phyloP scores from a whole-genome alignment of 23 tunicate genomes.

The Ciona savignyi region DNA sequence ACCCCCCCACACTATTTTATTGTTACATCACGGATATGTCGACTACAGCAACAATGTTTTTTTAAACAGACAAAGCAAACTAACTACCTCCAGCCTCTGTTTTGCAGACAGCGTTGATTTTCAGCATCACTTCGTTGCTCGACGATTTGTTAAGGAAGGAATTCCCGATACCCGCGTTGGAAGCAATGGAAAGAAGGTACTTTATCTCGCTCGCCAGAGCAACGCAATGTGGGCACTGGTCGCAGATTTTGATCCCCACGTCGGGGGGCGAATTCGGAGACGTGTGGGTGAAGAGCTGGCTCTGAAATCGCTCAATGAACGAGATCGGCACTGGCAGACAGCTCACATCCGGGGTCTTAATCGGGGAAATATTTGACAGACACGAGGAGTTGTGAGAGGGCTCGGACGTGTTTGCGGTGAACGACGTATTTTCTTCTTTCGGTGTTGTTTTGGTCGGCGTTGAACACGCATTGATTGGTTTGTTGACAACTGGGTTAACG shows the following conservation, averaged over 20 bases:
- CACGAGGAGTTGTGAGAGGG: too few relatives aligned
- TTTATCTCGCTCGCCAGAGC: conserved; percentile 40
- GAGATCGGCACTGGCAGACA: conserved; percentile 68
- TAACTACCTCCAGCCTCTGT: too few relatives aligned
- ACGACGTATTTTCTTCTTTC: not conserved
- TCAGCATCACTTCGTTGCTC: too few relatives aligned
- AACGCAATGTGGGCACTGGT: conserved; percentile 64
- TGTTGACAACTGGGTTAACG: not conserved
- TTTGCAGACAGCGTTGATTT: too few relatives aligned
- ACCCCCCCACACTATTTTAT: too few relatives aligned
- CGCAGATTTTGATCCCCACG: conserved; percentile 59
- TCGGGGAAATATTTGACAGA: too few relatives aligned
- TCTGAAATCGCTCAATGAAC: conserved; percentile 35
- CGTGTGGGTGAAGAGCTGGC: conserved; percentile 14
- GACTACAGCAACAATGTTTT: too few relatives aligned
- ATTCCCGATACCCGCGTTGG: not conserved
- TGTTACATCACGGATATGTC: too few relatives aligned
- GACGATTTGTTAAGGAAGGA: too few relatives aligned
- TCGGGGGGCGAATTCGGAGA: conserved; percentile 1
- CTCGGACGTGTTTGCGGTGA: too few relatives aligned
- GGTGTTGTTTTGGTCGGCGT: not conserved
- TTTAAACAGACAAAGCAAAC: too few relatives aligned
- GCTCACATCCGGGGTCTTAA: too few relatives aligned
- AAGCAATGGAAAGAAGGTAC: conserved; percentile 10
- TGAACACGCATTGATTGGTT: not conserved